Evolutionary conservation across 2,888 invertebrate species (phyloP).

Genomic region (Ryuthela nishihirai): DNA sequence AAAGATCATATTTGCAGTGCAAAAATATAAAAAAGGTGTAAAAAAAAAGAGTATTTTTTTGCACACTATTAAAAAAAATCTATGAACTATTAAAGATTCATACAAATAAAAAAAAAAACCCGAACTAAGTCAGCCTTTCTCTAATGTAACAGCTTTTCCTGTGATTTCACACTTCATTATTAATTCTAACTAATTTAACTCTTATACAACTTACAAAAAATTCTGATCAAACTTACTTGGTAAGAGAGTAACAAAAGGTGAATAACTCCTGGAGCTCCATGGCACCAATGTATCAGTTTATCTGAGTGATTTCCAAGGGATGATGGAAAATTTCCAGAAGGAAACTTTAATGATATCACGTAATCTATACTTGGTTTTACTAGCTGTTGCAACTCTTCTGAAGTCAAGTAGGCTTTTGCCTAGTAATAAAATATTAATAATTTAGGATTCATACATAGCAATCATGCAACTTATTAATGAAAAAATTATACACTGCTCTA

Average conservation of each 20-base stretch:
- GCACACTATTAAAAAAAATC: no score
- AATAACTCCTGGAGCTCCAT: conserved; percentile 85
- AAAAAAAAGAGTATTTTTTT: no score
- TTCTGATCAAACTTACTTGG: conserved; percentile 55
- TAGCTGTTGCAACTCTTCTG: conserved; percentile 56
- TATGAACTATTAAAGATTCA: no score
- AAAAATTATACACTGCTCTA: no score
- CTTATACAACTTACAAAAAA: no score
- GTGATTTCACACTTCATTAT: no score
- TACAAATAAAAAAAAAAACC: no score
- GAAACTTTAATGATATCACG: conserved; percentile 50
- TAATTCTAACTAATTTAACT: no score
- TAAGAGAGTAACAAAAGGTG: conserved; percentile 61
- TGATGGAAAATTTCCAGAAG: conserved; percentile 69
- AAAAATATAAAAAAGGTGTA: no score
- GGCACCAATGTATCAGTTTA: conserved; percentile 86
- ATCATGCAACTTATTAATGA: not conserved
- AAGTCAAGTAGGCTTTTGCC: conserved; percentile 59
- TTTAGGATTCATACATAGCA: not conserved
- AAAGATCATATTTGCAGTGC: no score
- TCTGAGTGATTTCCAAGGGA: conserved; percentile 67
- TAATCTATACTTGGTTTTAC: conserved; percentile 52
- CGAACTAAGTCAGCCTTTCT: no score
- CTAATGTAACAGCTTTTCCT: no score
- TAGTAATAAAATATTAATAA: conserved; percentile 45